Conservation (phyloP, 2,113 vertebrate genomes). For the Pteruthius melanotis region DNA sequence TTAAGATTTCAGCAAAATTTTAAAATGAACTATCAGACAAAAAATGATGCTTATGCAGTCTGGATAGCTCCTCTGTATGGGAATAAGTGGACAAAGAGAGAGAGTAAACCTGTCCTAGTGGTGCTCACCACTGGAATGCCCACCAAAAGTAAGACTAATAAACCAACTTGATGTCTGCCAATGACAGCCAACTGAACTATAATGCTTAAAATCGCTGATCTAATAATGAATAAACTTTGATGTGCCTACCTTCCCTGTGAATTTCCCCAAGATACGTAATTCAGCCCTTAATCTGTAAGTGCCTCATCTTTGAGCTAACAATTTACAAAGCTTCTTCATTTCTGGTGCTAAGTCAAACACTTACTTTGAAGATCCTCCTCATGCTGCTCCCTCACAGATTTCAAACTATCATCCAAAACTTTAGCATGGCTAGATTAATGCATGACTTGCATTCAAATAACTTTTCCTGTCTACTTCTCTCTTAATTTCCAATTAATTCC, state of each 20-base stretch:
- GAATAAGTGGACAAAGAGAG: not conserved
- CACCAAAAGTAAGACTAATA: not conserved
- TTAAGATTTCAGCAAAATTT: not conserved
- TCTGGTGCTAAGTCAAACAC: not conserved
- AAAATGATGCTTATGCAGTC: not conserved
- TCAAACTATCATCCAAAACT: not conserved
- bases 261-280: not conserved
- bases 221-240: not conserved
- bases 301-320: not conserved
- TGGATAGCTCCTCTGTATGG: not conserved
- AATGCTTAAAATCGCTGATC: not conserved
- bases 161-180: not conserved
- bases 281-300: not conserved
- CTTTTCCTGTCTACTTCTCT: not conserved
- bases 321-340: not conserved
- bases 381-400: not conserved
- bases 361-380: not conserved
- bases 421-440: not conserved
- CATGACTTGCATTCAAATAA: not conserved
- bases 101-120: not conserved
- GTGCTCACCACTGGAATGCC: not conserved
- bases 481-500: not conserved
- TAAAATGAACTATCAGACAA: not conserved
- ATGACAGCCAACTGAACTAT: not conserved
- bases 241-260: not conserved